These are phyloP conservation scores for Caradrina clavipalpis DNA, from an alignment of 2,888 invertebrate species.

Conservation along the genomic window DNA sequence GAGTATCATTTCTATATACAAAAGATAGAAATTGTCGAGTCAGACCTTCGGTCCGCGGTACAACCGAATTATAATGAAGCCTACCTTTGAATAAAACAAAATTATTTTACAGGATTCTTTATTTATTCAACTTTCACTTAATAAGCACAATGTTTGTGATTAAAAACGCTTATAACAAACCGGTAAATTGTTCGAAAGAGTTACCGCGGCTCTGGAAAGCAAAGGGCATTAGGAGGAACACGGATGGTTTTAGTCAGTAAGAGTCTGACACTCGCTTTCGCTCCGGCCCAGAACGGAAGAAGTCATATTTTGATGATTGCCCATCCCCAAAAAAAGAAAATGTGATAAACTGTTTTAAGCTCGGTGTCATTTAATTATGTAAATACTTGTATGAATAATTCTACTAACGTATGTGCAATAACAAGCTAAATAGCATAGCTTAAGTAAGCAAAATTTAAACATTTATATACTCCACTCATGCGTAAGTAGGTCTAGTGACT, in stretches of 20 bases:
- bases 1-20: not conserved
- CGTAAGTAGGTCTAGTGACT: slow-evolving; percentile 32
- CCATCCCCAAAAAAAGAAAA: too few relatives aligned
- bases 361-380: too few relatives aligned
- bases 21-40: not conserved
- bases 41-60: not conserved
- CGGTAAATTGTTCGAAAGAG: slow-evolving; percentile 3
- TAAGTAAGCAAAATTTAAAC: not conserved
- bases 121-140: not conserved
- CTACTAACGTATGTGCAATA: too few relatives aligned
- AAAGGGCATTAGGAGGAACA: too few relatives aligned
- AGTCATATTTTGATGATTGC: too few relatives aligned
- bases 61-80: not conserved
- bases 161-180: not conserved
- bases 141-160: not conserved
- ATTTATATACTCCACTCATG: slow-evolving; percentile 1
- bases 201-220: too few relatives aligned
- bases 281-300: too few relatives aligned
- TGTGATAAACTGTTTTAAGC: too few relatives aligned
- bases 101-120: slow-evolving; percentile 2
- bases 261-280: too few relatives aligned
- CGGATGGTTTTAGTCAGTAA: too few relatives aligned
- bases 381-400: too few relatives aligned
- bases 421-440: too few relatives aligned
- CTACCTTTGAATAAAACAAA: slow-evolving; percentile 16